A percentile compares a stretch with the other conserved stretches of the same genome.
Conservation (phyloP, 2,888 invertebrate species). For the Ectropis crepuscularia region DNA sequence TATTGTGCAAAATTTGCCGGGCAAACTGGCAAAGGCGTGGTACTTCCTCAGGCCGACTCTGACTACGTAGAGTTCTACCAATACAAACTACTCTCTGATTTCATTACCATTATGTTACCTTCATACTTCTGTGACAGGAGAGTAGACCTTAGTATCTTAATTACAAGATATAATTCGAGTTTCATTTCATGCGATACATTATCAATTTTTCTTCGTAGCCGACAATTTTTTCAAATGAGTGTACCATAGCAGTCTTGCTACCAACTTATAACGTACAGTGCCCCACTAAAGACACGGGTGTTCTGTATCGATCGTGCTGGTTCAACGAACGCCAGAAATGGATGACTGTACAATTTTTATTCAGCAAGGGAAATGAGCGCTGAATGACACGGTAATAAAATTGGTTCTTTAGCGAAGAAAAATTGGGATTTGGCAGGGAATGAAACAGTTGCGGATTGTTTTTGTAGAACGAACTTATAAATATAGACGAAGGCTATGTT, state of each 20-base stretch:
- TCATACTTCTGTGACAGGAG: too few species aligned
- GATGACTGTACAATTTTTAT: conserved; percentile 31
- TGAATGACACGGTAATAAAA: conserved; percentile 28
- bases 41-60: too few species aligned
- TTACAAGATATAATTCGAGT: too few species aligned
- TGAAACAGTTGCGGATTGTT: conserved; percentile 9
- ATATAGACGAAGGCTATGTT: not conserved
- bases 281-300: conserved; percentile 31
- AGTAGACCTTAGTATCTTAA: too few species aligned
- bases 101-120: too few species aligned
- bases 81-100: too few species aligned
- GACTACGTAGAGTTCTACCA: too few species aligned
- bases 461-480: conserved; percentile 10
- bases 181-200: too few species aligned
- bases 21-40: too few species aligned
- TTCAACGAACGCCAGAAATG: conserved; percentile 31
- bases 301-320: conserved; percentile 35
- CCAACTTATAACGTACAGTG: conserved; percentile 35
- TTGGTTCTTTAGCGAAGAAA: conserved; percentile 28
- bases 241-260: not conserved
- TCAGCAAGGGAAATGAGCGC: conserved; percentile 28
- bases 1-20: too few species aligned
- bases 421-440: conserved; percentile 22
- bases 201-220: too few species aligned
- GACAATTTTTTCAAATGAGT: too few species aligned